Evolutionary conservation across 2,888 invertebrate species (phyloP), one percentile per base, ranked within the genome.

Genomic region (Cremastobaeus sp.): DNA sequence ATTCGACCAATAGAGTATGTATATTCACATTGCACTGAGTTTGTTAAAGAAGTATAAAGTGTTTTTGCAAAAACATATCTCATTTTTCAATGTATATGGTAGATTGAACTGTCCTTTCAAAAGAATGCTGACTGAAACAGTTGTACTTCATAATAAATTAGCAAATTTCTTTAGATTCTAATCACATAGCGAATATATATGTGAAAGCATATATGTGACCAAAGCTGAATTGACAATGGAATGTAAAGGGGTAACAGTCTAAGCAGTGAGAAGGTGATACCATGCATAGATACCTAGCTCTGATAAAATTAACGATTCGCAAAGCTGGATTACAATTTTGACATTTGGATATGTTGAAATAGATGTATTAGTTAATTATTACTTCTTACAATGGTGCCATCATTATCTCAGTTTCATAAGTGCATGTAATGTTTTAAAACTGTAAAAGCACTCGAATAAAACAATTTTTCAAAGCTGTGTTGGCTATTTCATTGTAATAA

Each of bases 61-160:
- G 32, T 57, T 55, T 47, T 39, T 65, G 50, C 68, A 55, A 30
- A 55, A 45, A 64, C 50, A 64, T 74, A 69, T 59, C 59, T 69
- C 48, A 20, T 59, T 74, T 62, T 69, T 59, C 57, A 69, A 64
- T 69, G 68, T 74, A 69, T 64, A 52, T 59, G 35, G 52, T 64
- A 68, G 73, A 57, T 60, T 41, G 47, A 68, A 64, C 34, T 69
- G 52, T 52, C 57, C 41, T 12, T 50, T 59, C 8, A 25, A 25
- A 25, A 25, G 25, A 25, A 5, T 5, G 25, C 3, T 5, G 3
- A 25, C 8, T 25, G 25, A 25, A 8, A 25, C 3, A 5, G 8
- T 3, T 5, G 3, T 25, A 8, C 8, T 3, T 8, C 25, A 25
- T 25, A 8, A 25, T 3, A 25, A 25, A 3, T 25, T 8, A 25